Percentiles rank a stretch among this genome's conserved stretches.
phyloP scores from a whole-genome alignment of 2,888 invertebrate genomes.

The Leucophenga maculata region DNA sequence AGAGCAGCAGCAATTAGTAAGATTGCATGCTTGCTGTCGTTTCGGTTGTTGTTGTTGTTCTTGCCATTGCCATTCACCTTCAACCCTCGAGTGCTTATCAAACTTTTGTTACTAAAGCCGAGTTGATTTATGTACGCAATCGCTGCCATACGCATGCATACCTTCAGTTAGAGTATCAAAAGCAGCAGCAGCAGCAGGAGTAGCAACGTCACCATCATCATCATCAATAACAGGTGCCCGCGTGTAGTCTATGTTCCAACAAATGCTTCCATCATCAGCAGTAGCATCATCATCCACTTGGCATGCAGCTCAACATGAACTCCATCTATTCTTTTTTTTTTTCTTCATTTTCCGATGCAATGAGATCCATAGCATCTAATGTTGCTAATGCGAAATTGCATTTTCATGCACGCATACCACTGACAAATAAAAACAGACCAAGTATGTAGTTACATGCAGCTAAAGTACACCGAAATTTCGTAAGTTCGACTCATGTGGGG shows the following conservation, averaged over 20 bases:
- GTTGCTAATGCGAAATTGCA: constrained; percentile 14
- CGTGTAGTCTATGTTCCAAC: constrained; percentile 19
- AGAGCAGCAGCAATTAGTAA: constrained; percentile 59
- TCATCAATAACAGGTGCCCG: constrained; percentile 31
- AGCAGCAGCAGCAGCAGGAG: background rate
- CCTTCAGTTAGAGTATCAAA: background rate
- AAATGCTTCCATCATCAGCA: constrained; percentile 13
- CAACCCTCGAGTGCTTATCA: constrained; percentile 50
- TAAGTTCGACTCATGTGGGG: too few species aligned
- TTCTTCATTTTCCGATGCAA: constrained; percentile 4
- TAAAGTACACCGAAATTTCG: background rate
- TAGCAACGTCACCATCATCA: constrained; percentile 25
- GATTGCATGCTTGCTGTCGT: constrained; percentile 50
- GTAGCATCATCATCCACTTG: constrained; percentile 10
- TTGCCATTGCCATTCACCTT: constrained; percentile 30
- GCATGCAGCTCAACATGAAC: constrained; percentile 10
- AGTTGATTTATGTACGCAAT: constrained; percentile 60
- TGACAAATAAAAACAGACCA: background rate
- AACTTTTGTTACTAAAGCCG: constrained; percentile 59
- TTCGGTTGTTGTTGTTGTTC: constrained; percentile 35
- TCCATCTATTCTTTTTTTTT: background rate
- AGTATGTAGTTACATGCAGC: too few species aligned
- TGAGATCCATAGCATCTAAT: background rate
- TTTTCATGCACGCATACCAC: constrained; percentile 26
- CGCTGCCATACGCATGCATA: constrained; percentile 48